Base-by-base conservation (phyloP, 2,888 invertebrate genomes). In the Tenodera sinensis region DNA sequence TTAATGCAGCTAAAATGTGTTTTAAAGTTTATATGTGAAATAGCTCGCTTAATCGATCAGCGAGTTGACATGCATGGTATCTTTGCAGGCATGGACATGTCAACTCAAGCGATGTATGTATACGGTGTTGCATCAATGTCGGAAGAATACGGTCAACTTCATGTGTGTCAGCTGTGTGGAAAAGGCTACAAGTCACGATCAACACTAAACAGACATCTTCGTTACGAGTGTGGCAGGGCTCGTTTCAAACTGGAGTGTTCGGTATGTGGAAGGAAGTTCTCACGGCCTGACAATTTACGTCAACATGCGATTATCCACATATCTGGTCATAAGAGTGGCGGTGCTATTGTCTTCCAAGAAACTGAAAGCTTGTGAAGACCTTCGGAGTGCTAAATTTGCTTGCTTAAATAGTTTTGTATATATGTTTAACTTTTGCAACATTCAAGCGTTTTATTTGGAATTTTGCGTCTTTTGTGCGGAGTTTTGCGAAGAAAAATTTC, bases 121-220 rank as follows among this genome's bases (percentile, higher is more conserved):
- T 87, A 87, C 87, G 42, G 85, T 88, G 88, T 88, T 88, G 14
- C 83, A 71, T 30, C 88, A 34, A 85, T 84, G 47, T n/a, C 85
- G n/a, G 88, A 84, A 81, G 85, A 88, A 34, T 28, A 8, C 71
- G 34, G 83, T 88, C 83, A 47, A 34, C 83, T 88, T 83, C 88
- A 88, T 88, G 71, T 81, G 83, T 96, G 96, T 94, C 95, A 95
- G 92, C 95, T 94, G 92, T 92, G 92, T 89, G 92, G 92, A n/a
- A 90, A 92, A 8, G 90, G 91, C 85, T 92, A 92, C 90, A 90
- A 91, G 25, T 91, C 91, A 85, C 91, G 91, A 42, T 91, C 91
- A 20, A 91, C 91, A 86, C 91, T 92, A 27, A 91, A 91, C 87
- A 90, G 92, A n/a, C 92, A 92, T 88, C 91, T 92, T 84, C 91